Evolutionary conservation across 2,888 invertebrate species (phyloP).

Genomic region (Clistopyga incitator): DNA sequence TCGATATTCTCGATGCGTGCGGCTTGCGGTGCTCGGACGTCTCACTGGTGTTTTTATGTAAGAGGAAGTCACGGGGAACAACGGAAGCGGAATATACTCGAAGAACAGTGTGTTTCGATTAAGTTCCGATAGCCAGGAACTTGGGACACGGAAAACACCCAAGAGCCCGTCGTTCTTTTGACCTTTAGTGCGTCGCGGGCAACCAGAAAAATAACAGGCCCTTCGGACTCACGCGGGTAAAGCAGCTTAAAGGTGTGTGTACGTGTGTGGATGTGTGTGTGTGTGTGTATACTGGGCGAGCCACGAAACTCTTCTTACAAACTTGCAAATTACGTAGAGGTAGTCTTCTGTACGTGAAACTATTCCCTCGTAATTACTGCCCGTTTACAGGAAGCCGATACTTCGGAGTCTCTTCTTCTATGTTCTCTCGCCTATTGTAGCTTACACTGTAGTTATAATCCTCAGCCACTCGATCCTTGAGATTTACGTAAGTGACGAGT

Average conservation of each 20-base stretch:
- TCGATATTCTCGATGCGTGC: conserved; percentile 48
- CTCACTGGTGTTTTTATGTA: conserved; percentile 15
- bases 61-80: background rate
- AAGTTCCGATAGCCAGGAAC: conserved; percentile 1
- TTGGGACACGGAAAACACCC: conserved; percentile 1
- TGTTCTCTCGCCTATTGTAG: conserved; percentile 24
- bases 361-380: conserved; percentile 64
- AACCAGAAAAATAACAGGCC: background rate
- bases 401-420: conserved; percentile 55
- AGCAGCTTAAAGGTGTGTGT: conserved; percentile 37
- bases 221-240: conserved; percentile 16
- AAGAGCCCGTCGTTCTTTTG: conserved; percentile 12
- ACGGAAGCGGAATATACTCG: conserved; percentile 8
- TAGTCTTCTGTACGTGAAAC: conserved; percentile 49
- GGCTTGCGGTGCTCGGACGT: conserved; percentile 47
- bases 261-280: conserved; percentile 29
- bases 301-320: conserved; percentile 53
- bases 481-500: conserved; percentile 67
- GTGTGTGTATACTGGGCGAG: conserved; percentile 29
- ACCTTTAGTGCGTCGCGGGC: background rate
- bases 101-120: conserved; percentile 25
- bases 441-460: conserved; percentile 49
- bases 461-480: conserved; percentile 59
- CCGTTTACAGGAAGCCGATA: conserved; percentile 66
- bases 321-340: conserved; percentile 33